These are phyloP conservation scores for Aurelia aurita DNA, from an alignment of 30 jellyfish, hydroid and myxozoan genomes.

Conservation along the genomic window DNA sequence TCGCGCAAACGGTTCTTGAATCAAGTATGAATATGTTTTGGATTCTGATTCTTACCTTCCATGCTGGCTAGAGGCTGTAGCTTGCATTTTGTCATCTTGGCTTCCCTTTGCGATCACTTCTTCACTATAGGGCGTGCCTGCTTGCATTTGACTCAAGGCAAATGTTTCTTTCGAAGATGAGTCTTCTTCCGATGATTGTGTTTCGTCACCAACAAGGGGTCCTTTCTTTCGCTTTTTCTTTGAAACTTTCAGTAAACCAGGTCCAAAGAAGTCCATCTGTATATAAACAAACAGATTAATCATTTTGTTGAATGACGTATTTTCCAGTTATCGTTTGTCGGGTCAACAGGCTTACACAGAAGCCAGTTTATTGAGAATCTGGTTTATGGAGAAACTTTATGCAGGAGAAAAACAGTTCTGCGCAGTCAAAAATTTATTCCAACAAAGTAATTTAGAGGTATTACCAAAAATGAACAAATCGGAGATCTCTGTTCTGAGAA, in stretches of 20 bases:
- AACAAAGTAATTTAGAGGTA: no score
- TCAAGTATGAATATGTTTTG: no score
- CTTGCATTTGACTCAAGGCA: neutral
- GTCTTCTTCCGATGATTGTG: slow-evolving; percentile 79
- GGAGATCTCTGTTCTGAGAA: no score
- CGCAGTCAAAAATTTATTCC: no score
- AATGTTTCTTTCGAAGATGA: slow-evolving; percentile 31
- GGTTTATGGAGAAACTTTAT: no score
- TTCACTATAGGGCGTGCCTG: slow-evolving; percentile 19
- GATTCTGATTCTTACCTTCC: slow-evolving; percentile 6
- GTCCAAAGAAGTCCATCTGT: slow-evolving; percentile 83
- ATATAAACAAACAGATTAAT: neutral
- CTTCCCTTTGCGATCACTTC: slow-evolving; percentile 11
- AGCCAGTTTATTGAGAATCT: no score
- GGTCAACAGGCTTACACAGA: no score
- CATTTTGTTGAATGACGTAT: neutral
- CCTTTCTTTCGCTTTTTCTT: slow-evolving; percentile 56
- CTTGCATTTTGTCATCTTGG: slow-evolving; percentile 5
- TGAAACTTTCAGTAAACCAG: slow-evolving; percentile 53
- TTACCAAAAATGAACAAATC: no score
- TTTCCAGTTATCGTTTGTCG: no score
- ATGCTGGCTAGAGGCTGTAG: slow-evolving; percentile 18
- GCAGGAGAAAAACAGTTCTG: no score
- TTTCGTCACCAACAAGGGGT: slow-evolving; percentile 32
- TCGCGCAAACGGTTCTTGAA: no score